Conservation (phyloP, 2,888 invertebrate genomes). For the Apodemia duryi region DNA sequence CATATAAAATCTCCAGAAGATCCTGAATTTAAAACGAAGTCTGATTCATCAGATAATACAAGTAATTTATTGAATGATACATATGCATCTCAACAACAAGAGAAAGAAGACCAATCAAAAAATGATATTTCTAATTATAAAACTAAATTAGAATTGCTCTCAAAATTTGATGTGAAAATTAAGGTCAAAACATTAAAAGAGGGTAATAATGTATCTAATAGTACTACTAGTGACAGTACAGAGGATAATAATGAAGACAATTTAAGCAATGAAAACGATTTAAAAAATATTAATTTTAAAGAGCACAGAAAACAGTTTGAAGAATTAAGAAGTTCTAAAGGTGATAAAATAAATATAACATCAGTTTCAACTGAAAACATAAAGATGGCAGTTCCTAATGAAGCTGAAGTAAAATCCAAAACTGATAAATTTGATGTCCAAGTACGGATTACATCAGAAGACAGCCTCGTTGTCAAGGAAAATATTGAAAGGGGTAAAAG, state of each 20-base stretch:
- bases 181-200: constrained; percentile 71
- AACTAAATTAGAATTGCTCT: constrained; percentile 69
- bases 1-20: constrained; percentile 41
- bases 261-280: constrained; percentile 44
- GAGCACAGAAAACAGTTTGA: constrained; percentile 52
- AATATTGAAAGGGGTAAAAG: constrained; percentile 48
- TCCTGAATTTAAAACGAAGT: constrained; percentile 34
- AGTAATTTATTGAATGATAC: constrained; percentile 24
- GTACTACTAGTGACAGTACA: constrained; percentile 48
- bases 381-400: constrained; percentile 72
- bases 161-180: constrained; percentile 77
- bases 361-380: constrained; percentile 57
- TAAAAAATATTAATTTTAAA: constrained; percentile 45
- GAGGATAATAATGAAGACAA: constrained; percentile 38
- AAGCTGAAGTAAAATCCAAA: constrained; percentile 60
- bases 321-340: constrained; percentile 41
- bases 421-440: constrained; percentile 71
- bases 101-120: constrained; percentile 30
- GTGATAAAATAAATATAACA: constrained; percentile 50
- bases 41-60: constrained; percentile 41
- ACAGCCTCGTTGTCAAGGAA: constrained; percentile 66
- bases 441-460: constrained; percentile 72
- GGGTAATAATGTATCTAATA: constrained; percentile 51
- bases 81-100: constrained; percentile 35
- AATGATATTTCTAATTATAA: constrained; percentile 50